Conservation (phyloP, 2,797 vertebrate species). For the Peromyscus nudipes region DNA sequence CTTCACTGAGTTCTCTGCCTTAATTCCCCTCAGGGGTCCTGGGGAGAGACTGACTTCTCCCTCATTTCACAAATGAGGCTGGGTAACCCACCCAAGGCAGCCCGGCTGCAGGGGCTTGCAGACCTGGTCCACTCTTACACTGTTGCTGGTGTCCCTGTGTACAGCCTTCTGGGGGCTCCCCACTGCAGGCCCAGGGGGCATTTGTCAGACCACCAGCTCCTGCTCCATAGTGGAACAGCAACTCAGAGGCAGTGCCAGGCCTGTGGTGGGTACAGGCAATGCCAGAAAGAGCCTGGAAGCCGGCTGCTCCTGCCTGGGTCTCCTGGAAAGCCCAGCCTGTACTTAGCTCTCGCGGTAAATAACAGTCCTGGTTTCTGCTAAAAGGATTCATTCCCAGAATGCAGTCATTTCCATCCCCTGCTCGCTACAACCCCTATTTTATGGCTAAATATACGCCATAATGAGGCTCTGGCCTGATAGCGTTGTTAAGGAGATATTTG, state of each 20-base stretch:
- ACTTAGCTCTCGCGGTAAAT: constrained; percentile 80
- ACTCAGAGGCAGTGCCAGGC: not conserved
- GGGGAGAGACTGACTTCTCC: not conserved
- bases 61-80: not conserved
- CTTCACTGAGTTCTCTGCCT: not conserved
- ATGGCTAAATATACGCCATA: constrained; percentile 83
- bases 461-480: constrained; percentile 84
- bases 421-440: constrained; percentile 73
- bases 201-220: not conserved
- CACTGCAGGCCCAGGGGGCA: not conserved
- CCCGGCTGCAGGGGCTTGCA: not conserved
- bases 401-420: constrained; percentile 82
- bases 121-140: not conserved
- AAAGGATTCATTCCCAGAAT: constrained; percentile 83
- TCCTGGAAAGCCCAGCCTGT: constrained; percentile 68
- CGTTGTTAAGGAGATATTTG: constrained; percentile 80
- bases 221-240: not conserved
- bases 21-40: not conserved
- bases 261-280: not conserved
- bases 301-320: constrained; percentile 1
- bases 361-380: constrained; percentile 80
- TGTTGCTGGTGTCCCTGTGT: not conserved
- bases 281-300: constrained; percentile 40
- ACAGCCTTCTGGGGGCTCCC: no score
- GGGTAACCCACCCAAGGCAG: not conserved